Base-by-base conservation (phyloP, 2,113 vertebrate genomes). In the Tupaia tana region DNA sequence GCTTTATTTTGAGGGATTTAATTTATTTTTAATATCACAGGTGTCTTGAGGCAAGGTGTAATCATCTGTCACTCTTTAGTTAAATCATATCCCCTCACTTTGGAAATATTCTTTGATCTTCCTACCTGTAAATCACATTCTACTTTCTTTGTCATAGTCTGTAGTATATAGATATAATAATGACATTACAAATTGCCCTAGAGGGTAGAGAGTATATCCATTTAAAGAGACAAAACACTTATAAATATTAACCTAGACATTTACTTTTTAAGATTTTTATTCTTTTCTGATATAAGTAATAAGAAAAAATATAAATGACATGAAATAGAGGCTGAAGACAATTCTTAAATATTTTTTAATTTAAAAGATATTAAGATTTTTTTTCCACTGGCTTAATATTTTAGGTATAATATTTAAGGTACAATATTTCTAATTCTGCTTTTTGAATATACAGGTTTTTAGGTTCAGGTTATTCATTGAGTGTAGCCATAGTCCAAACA, bases 1-100 rank as follows among this genome's bases (percentile, higher is more conserved):
- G 81, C 96, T 97, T 98, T 96, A 93, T 97, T 97, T 85, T 69
- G 25, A 93, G 71, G 86, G 80, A 96, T 97, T 97, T 98, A 97
- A 97, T 98, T 97, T 98, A 98, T 98, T 98, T 97, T 97, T 98
- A 98, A 97, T 98, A 97, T 97, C 93, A 97, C 86, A 95, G 87
- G 96, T 97, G 92, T 89, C 97, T 98, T 83, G 93, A 97, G 95
- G 94, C 71, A 0, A 94, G 34, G 74, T 96, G 85, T 94, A 91
- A 97, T 97, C 82, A 90, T 97, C 95, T 96, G 94, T 97, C 94
- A 95, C 79, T 97, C 95, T 96, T 96, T 89, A 89, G 86, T 96
- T 92, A 98, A 98, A 91, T 96, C 82, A 89, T 95, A 92, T 97
- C 88, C 86, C 27, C 79, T 97, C 91, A 91, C 70, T 97, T 91